Percentiles rank a stretch among this genome's conserved stretches.
Evolutionary conservation across 2,113 vertebrate genomes (phyloP).

Genomic region (Aythya baeri): DNA sequence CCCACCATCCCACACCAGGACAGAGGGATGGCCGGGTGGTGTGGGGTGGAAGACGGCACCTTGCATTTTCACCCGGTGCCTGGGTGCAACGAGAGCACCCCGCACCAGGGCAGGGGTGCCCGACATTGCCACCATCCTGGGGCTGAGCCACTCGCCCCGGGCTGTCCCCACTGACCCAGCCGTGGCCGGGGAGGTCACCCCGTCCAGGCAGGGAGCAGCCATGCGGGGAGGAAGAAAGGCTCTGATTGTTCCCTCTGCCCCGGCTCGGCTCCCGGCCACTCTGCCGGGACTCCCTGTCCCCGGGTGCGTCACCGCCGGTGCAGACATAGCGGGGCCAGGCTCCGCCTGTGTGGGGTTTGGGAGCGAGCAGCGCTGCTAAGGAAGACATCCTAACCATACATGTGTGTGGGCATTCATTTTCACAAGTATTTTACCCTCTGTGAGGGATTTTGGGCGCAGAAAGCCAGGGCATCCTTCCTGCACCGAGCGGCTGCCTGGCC

Average conservation of each 20-base stretch:
- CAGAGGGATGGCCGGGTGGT: background rate
- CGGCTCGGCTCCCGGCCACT: background rate
- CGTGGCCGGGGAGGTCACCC: background rate
- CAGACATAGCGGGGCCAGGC: background rate
- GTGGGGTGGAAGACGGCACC: background rate
- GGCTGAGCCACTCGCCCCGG: background rate
- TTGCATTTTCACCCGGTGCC: background rate
- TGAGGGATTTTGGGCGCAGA: background rate
- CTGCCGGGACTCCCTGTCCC: background rate
- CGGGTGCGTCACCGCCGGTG: background rate
- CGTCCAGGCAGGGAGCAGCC: background rate
- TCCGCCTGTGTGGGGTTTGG: background rate
- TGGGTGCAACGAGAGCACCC: accelerated
- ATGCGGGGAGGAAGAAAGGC: constrained; percentile 15
- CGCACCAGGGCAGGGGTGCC: accelerated
- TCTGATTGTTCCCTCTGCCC: constrained; percentile 37
- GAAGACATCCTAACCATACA: background rate
- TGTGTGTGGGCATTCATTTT: accelerated
- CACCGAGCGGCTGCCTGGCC: background rate
- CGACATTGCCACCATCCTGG: accelerated
- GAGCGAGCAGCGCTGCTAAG: background rate
- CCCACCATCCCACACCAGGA: background rate
- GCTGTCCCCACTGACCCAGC: background rate
- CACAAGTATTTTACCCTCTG: background rate
- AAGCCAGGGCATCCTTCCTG: background rate